Base-by-base conservation (phyloP, 2,888 invertebrate genomes). In the Leucoma salicis region DNA sequence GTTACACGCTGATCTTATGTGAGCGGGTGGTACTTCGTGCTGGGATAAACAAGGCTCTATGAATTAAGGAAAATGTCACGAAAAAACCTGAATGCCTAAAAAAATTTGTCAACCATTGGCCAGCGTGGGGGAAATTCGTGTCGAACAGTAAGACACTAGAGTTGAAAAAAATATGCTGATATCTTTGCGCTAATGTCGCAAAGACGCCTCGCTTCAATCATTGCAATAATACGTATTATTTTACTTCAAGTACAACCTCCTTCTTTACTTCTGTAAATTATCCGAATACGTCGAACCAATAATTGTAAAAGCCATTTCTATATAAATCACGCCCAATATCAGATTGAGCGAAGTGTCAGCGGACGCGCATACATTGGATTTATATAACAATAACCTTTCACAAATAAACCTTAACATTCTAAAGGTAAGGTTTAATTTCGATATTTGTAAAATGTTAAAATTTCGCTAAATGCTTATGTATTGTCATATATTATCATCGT, bases 291-390 rank as follows among this genome's bases (percentile, higher is more conserved):
- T 1, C 13, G 13, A 36, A 15, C 14, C 29, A 7, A 24, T 31
- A 29, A 21, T 34, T 32, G 12, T 14, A 46, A 42, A 62, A 67
- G 47, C 57, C 57, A 14, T 44, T 53, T 74, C 70, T 63, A 55
- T 56, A 65, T 38, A 51, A 57, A 52, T 53, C 27, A 42, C 39
- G 31, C 53, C 39, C 32, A 35, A 49, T 44, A 44, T 38, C 66
- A 61, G 55, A 69, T 69, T 66, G 65, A 65, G 66, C 63, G 42
- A 46, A 63, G 46, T 63, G 57, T 61, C 29, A 52, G 62, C 66
- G n/a, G n/a, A 63, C 66, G 63, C 66, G 66, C 51, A 53, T 36
- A 33, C 57, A 39, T 14, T 14, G n/a, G n/a, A 5, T 16, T 57
- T 51, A 58, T 50, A 42, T 11, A 16, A n/a, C 36, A 21, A 21